Evolutionary conservation across 2,888 invertebrate species (phyloP).

Genomic region (Idaea straminata): DNA sequence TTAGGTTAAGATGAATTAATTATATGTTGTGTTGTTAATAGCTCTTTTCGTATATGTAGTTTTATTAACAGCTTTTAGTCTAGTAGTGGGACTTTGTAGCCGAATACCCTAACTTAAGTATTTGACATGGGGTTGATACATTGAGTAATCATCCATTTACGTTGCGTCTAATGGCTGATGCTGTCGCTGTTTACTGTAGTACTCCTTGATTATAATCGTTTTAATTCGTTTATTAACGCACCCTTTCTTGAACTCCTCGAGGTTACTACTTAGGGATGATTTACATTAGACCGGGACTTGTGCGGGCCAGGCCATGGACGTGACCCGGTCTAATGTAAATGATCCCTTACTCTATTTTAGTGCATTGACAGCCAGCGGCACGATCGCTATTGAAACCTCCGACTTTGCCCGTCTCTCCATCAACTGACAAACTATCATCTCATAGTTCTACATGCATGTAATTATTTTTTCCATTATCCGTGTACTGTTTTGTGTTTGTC

Average conservation of each 20-base stretch:
- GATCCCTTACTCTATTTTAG: neutral
- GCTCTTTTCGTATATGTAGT: neutral
- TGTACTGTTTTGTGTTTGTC: conserved; percentile 20
- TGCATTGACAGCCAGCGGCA: neutral
- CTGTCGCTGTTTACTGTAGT: neutral
- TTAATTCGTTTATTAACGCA: neutral
- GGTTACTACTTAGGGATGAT: too few relatives aligned
- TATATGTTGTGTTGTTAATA: neutral
- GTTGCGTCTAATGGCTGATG: neutral
- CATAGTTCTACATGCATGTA: conserved; percentile 10
- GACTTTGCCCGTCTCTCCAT: neutral
- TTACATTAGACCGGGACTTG: too few relatives aligned
- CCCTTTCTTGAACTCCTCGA: neutral
- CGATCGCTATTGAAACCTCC: neutral
- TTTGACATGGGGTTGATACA: neutral
- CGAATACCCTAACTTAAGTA: neutral
- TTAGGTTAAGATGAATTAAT: neutral
- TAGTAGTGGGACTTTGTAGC: neutral
- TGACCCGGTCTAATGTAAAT: neutral
- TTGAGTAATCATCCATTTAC: neutral
- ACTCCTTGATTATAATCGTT: neutral
- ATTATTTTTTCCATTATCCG: neutral
- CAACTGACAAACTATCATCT: neutral
- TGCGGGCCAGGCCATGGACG: too few relatives aligned
- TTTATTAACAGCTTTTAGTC: neutral